These are phyloP conservation scores for Hyla sarda DNA, from an alignment of 2,113 vertebrate species.

Conservation along the genomic window DNA sequence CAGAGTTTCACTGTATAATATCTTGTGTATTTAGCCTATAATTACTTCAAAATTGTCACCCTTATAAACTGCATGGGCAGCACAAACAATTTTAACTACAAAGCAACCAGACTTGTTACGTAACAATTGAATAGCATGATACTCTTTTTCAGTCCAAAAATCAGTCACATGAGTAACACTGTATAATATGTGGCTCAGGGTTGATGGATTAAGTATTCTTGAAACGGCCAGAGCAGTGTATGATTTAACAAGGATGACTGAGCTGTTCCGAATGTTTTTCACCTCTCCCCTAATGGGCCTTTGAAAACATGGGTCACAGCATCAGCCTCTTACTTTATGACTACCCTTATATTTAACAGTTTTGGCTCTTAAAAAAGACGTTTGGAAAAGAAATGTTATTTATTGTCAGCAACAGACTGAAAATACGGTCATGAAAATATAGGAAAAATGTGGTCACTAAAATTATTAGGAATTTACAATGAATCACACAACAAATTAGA, in stretches of 20 bases:
- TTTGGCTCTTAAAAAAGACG: constrained; percentile 24
- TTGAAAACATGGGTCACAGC: constrained; percentile 25
- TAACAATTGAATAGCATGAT: constrained; percentile 54
- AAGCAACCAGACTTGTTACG: background rate
- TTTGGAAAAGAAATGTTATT: background rate
- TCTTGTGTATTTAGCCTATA: constrained; percentile 22
- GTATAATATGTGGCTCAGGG: constrained; percentile 1
- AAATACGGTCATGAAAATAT: background rate
- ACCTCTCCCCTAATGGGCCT: background rate
- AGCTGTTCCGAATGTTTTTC: constrained; percentile 20
- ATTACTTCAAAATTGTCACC: constrained; percentile 14
- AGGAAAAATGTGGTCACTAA: background rate
- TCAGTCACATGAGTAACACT: background rate
- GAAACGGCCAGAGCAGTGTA: constrained; percentile 32
- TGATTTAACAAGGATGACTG: constrained; percentile 27
- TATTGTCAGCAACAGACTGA: background rate
- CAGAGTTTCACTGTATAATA: constrained; percentile 17
- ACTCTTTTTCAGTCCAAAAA: constrained; percentile 12
- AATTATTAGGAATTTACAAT: background rate
- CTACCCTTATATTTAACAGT: constrained; percentile 20
- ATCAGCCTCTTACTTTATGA: constrained; percentile 27
- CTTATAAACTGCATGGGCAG: constrained; percentile 12
- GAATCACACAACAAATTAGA: background rate
- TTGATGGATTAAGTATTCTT: constrained; percentile 51
- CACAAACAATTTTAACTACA: constrained; percentile 28